Conservation (phyloP, 2,113 vertebrate species). For the Andinoacara biseriatus region DNA sequence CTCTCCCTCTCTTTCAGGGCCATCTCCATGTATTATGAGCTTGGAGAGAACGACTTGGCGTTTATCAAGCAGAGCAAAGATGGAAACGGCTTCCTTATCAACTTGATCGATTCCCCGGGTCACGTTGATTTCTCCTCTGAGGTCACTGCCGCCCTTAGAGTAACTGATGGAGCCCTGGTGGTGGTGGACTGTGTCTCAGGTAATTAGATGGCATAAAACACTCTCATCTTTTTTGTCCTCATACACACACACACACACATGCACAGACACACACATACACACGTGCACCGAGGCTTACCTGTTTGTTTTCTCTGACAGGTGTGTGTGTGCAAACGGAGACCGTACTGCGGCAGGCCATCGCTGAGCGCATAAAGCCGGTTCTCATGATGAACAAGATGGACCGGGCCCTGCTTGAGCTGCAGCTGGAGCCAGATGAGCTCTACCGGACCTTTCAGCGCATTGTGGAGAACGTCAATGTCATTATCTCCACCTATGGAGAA, state of each 20-base stretch:
- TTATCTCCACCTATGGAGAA: conserved; percentile 95
- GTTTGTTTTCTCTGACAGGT: conserved; percentile 71
- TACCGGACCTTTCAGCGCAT: conserved; percentile 96
- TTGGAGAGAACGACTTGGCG: conserved; percentile 88
- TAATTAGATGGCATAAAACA: conserved; percentile 55
- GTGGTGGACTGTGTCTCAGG: conserved; percentile 97
- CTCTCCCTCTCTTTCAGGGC: conserved; percentile 76
- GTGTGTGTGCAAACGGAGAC: conserved; percentile 97
- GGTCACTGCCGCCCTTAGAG: conserved; percentile 93
- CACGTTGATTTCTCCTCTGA: conserved; percentile 97
- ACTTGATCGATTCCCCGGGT: conserved; percentile 93
- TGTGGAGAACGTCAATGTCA: conserved; percentile 94
- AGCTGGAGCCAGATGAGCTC: conserved; percentile 89
- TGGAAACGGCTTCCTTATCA: conserved; percentile 94
- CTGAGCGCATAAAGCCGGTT: conserved; percentile 93
- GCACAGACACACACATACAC: background rate
- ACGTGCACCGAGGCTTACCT: background rate
- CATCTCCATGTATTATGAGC: conserved; percentile 93
- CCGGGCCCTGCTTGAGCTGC: conserved; percentile 91
- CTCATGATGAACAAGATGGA: conserved; percentile 99
- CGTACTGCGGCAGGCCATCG: conserved; percentile 93
- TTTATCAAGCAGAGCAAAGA: conserved; percentile 97
- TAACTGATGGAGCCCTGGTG: conserved; percentile 94
- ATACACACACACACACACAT: background rate
- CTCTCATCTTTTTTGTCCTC: background rate